These are phyloP conservation scores for Peucedramus taeniatus DNA, from an alignment of 2,113 vertebrate genomes.

Conservation along the genomic window DNA sequence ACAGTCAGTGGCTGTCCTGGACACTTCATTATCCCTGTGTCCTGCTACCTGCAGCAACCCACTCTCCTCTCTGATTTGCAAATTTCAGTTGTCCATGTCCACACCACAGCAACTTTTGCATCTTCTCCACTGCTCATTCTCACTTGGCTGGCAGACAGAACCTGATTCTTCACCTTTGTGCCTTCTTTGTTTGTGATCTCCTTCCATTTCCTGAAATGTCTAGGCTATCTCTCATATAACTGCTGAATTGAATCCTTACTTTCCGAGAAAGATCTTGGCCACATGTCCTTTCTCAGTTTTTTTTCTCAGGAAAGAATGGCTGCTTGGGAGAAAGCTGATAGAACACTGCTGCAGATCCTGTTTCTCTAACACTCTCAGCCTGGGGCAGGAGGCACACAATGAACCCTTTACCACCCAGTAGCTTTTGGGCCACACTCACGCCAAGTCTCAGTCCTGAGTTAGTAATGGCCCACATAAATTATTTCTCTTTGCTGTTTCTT, in stretches of 20 bases:
- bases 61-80: background rate
- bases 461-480: background rate
- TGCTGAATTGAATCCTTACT: background rate
- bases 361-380: background rate
- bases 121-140: background rate
- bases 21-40: background rate
- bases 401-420: background rate
- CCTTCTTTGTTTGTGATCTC: accelerated
- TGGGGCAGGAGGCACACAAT: background rate
- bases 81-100: background rate
- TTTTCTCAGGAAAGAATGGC: background rate
- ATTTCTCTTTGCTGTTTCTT: background rate
- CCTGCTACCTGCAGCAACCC: background rate
- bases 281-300: background rate
- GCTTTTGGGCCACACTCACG: background rate
- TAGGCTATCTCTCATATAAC: background rate
- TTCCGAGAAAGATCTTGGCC: background rate
- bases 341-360: background rate
- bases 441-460: background rate
- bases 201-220: background rate
- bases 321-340: background rate
- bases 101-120: background rate
- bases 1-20: background rate
- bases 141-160: background rate
- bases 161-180: background rate